Percentiles rank a stretch among this genome's conserved stretches.
Evolutionary conservation across 2,797 vertebrate genomes (phyloP).

Genomic region (Hipposideros larvatus): DNA sequence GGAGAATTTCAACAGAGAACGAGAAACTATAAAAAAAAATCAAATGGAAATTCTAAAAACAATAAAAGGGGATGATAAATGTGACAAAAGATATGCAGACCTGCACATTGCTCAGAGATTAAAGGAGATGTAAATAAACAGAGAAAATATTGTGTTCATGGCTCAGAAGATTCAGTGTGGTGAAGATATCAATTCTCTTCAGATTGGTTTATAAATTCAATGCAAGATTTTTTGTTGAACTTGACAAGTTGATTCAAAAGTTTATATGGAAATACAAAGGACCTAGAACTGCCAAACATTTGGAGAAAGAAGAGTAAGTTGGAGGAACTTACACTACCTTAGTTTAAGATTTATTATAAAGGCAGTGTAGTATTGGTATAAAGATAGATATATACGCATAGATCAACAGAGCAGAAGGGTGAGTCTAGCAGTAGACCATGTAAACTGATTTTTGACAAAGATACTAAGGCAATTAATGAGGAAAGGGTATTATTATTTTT

Average conservation of each 20-base stretch:
- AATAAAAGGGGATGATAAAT: constrained; percentile 31
- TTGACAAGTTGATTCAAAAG: constrained; percentile 58
- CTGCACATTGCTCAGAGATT: constrained; percentile 11
- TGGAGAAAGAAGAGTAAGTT: constrained; percentile 26
- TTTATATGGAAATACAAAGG: constrained; percentile 35
- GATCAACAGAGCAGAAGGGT: neutral
- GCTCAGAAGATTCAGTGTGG: neutral
- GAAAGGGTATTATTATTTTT: constrained; percentile 14
- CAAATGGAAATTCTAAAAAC: constrained; percentile 64
- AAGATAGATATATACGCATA: neutral
- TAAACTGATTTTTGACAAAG: constrained; percentile 12
- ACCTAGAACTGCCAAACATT: neutral
- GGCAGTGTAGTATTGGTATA: neutral
- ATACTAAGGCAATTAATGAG: neutral
- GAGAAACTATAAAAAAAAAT: constrained; percentile 53
- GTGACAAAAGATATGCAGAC: constrained; percentile 53
- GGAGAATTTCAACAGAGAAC: constrained; percentile 42
- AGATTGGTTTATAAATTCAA: constrained; percentile 32
- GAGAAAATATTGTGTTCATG: neutral
- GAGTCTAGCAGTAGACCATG: neutral
- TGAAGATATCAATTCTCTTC: constrained; percentile 30
- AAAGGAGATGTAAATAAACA: constrained; percentile 44
- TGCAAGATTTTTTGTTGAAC: constrained; percentile 37
- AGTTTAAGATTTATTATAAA: constrained; percentile 44
- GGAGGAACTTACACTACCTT: neutral